phyloP scores from a whole-genome alignment of 2,113 vertebrate species.

The Furnarius figulus region DNA sequence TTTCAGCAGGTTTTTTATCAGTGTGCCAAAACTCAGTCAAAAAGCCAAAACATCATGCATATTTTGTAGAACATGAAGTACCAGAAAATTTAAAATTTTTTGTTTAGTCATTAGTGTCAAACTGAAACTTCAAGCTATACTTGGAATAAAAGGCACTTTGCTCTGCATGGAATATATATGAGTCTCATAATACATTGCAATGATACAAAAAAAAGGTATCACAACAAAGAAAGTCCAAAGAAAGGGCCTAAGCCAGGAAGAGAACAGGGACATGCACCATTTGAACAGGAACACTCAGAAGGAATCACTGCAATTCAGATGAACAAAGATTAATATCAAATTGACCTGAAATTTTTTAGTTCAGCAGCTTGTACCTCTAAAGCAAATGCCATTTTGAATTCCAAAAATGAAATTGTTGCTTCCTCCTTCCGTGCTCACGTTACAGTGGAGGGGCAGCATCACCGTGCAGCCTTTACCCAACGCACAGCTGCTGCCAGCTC shows the following conservation, averaged over 20 bases:
- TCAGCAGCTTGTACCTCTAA: not conserved
- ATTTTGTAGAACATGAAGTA: not conserved
- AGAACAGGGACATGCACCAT: not conserved
- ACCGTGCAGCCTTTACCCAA: not conserved
- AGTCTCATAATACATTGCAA: not conserved
- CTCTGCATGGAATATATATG: not conserved
- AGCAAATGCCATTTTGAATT: not conserved
- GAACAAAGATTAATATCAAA: not conserved
- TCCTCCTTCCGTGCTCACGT: not conserved
- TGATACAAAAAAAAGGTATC: not conserved
- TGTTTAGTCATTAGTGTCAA: not conserved
- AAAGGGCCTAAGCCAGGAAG: not conserved
- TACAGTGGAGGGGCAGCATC: rapidly evolving
- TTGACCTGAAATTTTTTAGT: not conserved
- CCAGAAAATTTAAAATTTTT: not conserved
- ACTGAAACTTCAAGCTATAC: not conserved
- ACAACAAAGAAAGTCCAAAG: not conserved
- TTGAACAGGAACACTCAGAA: rapidly evolving
- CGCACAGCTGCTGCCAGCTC: not conserved
- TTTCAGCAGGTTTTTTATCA: not conserved
- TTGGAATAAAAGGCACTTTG: not conserved
- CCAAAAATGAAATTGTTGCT: not conserved
- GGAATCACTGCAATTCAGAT: not conserved
- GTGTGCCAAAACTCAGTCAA: not conserved
- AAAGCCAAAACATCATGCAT: not conserved